Conservation (phyloP, 2,797 vertebrate genomes). For the Cyprinodon diabolis region DNA sequence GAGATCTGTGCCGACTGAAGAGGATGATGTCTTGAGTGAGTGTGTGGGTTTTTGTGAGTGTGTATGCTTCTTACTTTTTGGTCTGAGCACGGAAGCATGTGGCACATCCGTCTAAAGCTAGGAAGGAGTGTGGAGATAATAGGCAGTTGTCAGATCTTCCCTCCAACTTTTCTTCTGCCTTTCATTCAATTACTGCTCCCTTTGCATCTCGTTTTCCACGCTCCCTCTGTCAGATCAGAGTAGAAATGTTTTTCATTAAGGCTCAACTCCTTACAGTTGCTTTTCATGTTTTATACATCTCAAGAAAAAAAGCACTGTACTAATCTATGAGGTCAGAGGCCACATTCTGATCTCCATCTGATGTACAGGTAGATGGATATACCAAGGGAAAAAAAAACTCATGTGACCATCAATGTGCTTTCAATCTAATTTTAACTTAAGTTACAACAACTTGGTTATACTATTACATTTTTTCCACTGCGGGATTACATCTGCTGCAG, state of each 20-base stretch:
- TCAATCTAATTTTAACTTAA: neutral
- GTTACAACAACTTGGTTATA: neutral
- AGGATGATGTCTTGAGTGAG: constrained; percentile 33
- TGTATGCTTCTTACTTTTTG: constrained; percentile 14
- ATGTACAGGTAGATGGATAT: constrained; percentile 3
- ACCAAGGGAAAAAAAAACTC: neutral
- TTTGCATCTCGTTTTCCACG: constrained; percentile 58
- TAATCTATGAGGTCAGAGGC: constrained; percentile 50
- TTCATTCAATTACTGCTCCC: constrained; percentile 49
- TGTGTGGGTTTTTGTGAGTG: constrained; percentile 8
- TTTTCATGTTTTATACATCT: constrained; percentile 32
- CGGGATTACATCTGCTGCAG: neutral
- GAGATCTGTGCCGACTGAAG: constrained; percentile 90
- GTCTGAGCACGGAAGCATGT: constrained; percentile 18
- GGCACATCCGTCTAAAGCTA: constrained; percentile 38
- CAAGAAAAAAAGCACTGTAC: constrained; percentile 29
- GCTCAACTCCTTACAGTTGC: constrained; percentile 36
- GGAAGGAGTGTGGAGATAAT: constrained; percentile 86
- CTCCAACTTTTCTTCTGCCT: constrained; percentile 60
- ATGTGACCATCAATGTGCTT: neutral
- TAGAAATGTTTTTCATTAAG: constrained; percentile 66
- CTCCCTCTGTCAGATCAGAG: constrained; percentile 60
- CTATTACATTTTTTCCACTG: neutral
- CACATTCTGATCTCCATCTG: constrained; percentile 17
- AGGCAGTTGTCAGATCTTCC: constrained; percentile 92